Percentiles rank a stretch among this genome's conserved stretches.
These are phyloP conservation scores for Diarsia dahlii DNA, from an alignment of 2,888 invertebrate species.

Conservation along the genomic window DNA sequence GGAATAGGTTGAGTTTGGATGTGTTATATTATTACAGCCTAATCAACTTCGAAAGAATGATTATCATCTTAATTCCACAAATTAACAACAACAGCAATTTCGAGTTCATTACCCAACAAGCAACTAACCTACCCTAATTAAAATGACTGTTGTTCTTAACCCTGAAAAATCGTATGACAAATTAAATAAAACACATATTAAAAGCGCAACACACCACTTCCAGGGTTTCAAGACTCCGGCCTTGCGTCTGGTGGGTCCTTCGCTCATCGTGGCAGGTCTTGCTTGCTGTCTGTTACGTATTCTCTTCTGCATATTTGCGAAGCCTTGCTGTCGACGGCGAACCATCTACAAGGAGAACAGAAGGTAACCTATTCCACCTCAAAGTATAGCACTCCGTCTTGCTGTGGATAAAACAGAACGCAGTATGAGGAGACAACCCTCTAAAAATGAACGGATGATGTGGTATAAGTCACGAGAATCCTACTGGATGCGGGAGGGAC, in stretches of 20 bases:
- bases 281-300: slow-evolving; percentile 96
- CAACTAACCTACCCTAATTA: not conserved
- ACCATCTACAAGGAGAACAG: slow-evolving; percentile 92
- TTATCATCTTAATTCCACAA: not conserved
- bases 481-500: not conserved
- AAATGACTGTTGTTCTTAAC: not conserved
- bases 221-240: slow-evolving; percentile 95
- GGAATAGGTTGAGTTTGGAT: not conserved
- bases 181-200: slow-evolving; percentile 17
- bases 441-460: not conserved
- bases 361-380: slow-evolving; percentile 75
- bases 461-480: not conserved
- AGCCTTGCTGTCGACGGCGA: slow-evolving; percentile 93
- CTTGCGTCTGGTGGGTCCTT: slow-evolving; percentile 96
- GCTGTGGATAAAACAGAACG: not conserved
- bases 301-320: slow-evolving; percentile 95
- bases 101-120: not conserved
- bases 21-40: not conserved
- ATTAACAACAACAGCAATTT: not conserved
- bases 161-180: not conserved
- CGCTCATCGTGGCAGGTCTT: slow-evolving; percentile 94
- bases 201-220: slow-evolving; percentile 51
- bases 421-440: not conserved
- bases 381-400: not conserved
- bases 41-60: not conserved